A percentile compares a stretch with the other conserved stretches of the same genome.
Evolutionary conservation across 2,797 vertebrate species (phyloP).

Genomic region (Alosa sapidissima): DNA sequence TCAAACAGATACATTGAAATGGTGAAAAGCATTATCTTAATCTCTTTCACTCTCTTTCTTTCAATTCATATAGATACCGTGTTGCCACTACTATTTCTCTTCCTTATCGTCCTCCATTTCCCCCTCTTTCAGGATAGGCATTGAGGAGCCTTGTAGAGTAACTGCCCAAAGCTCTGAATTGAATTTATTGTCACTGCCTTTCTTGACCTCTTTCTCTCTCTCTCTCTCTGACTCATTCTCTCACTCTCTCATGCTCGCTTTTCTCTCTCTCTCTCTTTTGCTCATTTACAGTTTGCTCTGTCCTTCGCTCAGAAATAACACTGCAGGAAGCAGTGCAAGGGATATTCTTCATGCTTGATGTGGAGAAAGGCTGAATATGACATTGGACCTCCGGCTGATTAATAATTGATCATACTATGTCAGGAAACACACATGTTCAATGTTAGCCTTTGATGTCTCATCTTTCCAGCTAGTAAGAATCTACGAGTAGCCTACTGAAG

Average conservation of each 20-base stretch:
- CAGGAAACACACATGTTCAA: slow-evolving; percentile 7
- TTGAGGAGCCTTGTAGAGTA: neutral
- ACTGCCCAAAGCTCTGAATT: neutral
- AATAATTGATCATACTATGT: neutral
- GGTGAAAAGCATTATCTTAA: neutral
- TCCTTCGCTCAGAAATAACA: neutral
- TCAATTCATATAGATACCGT: neutral
- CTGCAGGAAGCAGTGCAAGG: neutral
- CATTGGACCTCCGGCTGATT: neutral
- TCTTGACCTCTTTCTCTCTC: neutral
- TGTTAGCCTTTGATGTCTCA: neutral
- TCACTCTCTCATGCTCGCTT: neutral
- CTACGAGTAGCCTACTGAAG: neutral
- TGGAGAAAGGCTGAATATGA: neutral
- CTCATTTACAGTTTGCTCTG: neutral
- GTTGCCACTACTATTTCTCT: neutral
- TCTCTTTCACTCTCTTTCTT: neutral
- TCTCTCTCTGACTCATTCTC: neutral
- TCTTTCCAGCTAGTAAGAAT: neutral
- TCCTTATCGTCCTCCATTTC: neutral
- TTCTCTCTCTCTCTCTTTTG: neutral
- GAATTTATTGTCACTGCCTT: neutral
- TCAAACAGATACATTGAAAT: neutral
- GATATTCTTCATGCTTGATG: neutral
- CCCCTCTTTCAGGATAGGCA: neutral